phyloP scores from a whole-genome alignment of 2,888 invertebrate species.

The Ophioninae sp. region DNA sequence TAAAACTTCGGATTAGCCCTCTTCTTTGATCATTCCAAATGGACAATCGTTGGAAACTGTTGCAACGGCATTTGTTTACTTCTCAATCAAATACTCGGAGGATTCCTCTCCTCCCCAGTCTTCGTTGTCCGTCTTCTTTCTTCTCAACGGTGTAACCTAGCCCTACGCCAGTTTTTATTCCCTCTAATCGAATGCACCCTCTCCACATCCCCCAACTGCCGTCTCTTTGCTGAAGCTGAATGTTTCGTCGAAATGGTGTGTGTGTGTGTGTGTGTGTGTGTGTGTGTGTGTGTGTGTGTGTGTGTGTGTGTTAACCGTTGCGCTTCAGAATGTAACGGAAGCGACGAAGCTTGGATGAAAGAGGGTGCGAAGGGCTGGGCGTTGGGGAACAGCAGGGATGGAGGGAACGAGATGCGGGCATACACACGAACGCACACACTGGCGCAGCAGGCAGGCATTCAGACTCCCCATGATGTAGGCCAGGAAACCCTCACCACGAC shows the following conservation, averaged over 20 bases:
- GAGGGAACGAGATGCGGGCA: constrained; percentile 26
- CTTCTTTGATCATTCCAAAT: not conserved
- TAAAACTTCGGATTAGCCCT: too few species aligned
- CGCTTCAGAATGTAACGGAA: constrained; percentile 44
- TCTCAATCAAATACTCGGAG: not conserved
- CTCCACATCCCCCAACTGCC: constrained; percentile 46
- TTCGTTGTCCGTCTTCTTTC: not conserved
- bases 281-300: too few species aligned
- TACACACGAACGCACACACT: not conserved
- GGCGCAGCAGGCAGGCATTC: constrained; percentile 23
- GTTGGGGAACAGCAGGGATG: constrained; percentile 19
- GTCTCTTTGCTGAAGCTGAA: constrained; percentile 53
- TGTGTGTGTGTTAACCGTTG: constrained; percentile 56
- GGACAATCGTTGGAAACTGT: constrained; percentile 5
- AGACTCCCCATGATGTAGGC: constrained; percentile 57
- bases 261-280: too few species aligned
- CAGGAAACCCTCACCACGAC: constrained; percentile 40
- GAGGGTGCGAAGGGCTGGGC: constrained; percentile 16
- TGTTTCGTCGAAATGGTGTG: constrained; percentile 57
- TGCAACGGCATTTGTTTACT: not conserved
- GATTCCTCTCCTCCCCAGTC: too few species aligned
- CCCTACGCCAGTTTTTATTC: constrained; percentile 37
- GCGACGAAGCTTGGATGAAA: constrained; percentile 26
- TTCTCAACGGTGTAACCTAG: constrained; percentile 4
- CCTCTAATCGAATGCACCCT: constrained; percentile 21